These are phyloP conservation scores for Apodemus agrarius DNA, from an alignment of 2,797 vertebrate species.

Conservation along the genomic window DNA sequence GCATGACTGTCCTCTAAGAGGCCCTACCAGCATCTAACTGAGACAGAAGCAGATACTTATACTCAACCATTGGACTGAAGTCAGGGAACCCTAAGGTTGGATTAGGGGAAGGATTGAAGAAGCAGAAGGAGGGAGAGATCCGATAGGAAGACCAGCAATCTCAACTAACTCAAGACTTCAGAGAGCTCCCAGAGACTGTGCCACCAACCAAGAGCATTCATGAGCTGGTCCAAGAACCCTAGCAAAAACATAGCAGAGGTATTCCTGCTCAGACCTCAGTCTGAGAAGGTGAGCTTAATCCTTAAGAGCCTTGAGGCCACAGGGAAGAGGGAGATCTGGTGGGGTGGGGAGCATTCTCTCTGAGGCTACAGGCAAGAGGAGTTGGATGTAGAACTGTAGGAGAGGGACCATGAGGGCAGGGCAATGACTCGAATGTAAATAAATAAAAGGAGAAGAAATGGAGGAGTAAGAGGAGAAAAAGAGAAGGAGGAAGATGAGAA, in stretches of 20 bases:
- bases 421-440: too few relatives aligned
- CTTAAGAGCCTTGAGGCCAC: background rate
- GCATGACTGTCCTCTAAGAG: too few relatives aligned
- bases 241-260: background rate
- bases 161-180: background rate
- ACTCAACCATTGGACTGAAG: too few relatives aligned
- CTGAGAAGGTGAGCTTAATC: background rate
- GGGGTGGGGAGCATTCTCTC: background rate
- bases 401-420: background rate
- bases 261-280: background rate
- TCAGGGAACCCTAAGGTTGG: too few relatives aligned
- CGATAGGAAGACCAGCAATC: too few relatives aligned
- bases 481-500: too few relatives aligned
- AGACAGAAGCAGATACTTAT: too few relatives aligned
- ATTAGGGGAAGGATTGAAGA: too few relatives aligned
- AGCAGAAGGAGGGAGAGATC: too few relatives aligned
- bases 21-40: too few relatives aligned
- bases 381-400: background rate
- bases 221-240: background rate
- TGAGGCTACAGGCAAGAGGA: background rate
- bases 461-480: background rate
- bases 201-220: background rate
- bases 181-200: background rate
- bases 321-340: background rate
- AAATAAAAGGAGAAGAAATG: too few relatives aligned